phyloP scores from a whole-genome alignment of 2,797 vertebrate species.

The Diglossa cyanea region DNA sequence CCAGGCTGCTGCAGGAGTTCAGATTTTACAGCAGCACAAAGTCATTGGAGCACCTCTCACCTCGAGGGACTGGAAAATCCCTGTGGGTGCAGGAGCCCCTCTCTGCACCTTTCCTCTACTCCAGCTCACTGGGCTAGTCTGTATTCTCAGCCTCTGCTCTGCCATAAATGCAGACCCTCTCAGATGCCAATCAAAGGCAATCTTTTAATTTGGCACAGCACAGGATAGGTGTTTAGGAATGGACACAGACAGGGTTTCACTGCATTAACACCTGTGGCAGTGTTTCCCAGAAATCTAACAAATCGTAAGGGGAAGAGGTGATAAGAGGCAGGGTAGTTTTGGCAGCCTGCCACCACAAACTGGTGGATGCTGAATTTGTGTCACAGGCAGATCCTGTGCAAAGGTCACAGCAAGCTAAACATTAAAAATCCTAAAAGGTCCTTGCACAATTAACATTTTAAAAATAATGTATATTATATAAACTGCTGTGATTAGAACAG shows the following conservation, averaged over 20 bases:
- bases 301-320: background rate
- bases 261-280: background rate
- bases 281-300: background rate
- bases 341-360: background rate
- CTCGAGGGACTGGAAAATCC: background rate
- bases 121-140: background rate
- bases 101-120: background rate
- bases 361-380: background rate
- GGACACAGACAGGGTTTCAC: background rate
- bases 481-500: slow-evolving; percentile 1
- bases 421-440: background rate
- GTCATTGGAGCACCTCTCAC: background rate
- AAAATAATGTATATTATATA: background rate
- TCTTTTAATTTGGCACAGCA: background rate
- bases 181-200: background rate
- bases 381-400: background rate
- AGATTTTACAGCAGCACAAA: background rate
- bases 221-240: background rate
- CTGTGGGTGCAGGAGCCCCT: background rate
- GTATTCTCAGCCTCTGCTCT: background rate
- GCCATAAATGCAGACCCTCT: background rate
- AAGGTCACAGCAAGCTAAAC: slow-evolving; percentile 31
- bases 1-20: background rate
- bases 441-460: background rate
- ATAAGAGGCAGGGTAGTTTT: background rate